phyloP scores from a whole-genome alignment of 2,888 invertebrate genomes.

The Drosophila histrio region DNA sequence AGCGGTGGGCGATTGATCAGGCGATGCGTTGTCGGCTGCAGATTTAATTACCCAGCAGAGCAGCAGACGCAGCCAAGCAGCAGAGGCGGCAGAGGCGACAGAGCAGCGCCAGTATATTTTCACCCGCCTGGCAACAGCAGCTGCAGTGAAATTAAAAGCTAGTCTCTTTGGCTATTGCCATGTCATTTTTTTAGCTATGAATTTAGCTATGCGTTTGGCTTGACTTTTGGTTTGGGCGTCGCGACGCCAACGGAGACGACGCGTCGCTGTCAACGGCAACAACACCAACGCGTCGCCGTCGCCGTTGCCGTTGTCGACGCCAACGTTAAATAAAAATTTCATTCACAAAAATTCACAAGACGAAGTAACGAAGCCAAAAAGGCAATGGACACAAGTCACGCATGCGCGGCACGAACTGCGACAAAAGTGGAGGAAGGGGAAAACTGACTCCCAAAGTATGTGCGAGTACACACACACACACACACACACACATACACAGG shows the following conservation, averaged over 20 bases:
- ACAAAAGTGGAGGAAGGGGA: conserved; percentile 18
- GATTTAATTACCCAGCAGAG: conserved; percentile 67
- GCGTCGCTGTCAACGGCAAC: conserved; percentile 31
- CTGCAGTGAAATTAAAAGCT: conserved; percentile 55
- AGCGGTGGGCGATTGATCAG: conserved; percentile 57
- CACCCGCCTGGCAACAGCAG: conserved; percentile 70
- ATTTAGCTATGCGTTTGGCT: conserved; percentile 14
- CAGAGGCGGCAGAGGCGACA: not conserved
- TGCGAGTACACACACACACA: not conserved
- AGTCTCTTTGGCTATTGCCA: conserved; percentile 19
- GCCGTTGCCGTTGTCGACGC: conserved; percentile 34
- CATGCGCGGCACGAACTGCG: conserved; percentile 71
- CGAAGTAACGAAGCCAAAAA: conserved; percentile 66
- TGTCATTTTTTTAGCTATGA: not conserved
- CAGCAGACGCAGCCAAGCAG: conserved; percentile 1
- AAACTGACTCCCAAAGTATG: conserved; percentile 9
- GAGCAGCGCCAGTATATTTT: conserved; percentile 54
- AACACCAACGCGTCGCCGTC: conserved; percentile 38
- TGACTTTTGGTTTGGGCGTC: conserved; percentile 52
- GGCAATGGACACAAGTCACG: conserved; percentile 80
- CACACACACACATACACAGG: not conserved
- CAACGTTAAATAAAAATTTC: conserved; percentile 78
- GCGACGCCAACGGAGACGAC: conserved; percentile 44
- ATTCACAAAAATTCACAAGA: conserved; percentile 77
- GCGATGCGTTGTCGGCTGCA: conserved; percentile 58